Percentiles rank a stretch among this genome's conserved stretches.
Conservation (phyloP, 2,888 invertebrate genomes). For the Panzeria rudis region DNA sequence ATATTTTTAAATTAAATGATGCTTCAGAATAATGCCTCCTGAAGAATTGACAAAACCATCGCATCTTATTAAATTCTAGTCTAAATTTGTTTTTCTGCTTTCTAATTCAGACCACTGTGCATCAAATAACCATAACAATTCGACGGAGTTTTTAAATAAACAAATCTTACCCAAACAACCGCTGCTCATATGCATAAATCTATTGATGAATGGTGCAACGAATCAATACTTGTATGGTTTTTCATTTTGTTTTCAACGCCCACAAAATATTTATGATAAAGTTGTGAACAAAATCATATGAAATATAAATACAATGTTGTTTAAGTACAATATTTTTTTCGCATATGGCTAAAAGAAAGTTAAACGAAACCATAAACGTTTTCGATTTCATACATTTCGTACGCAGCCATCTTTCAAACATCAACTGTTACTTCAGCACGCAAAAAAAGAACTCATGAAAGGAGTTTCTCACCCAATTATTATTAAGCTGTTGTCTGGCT, state of each 20-base stretch:
- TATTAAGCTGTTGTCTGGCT: background rate
- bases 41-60: background rate
- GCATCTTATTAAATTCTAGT: too few relatives aligned
- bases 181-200: conserved; percentile 40
- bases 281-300: conserved; percentile 48
- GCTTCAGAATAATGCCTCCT: too few relatives aligned
- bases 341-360: conserved; percentile 59
- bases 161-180: conserved; percentile 13
- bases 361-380: conserved; percentile 54
- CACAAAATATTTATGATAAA: conserved; percentile 46
- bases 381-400: conserved; percentile 44
- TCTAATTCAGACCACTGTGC: conserved; percentile 4
- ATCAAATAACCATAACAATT: background rate
- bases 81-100: background rate
- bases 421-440: conserved; percentile 58
- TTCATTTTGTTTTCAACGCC: conserved; percentile 55
- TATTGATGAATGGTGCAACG: conserved; percentile 47
- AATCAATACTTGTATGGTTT: conserved; percentile 18
- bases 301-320: conserved; percentile 7
- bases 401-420: conserved; percentile 57
- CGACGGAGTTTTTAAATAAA: background rate
- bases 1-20: too few relatives aligned
- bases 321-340: background rate
- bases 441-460: conserved; percentile 47
- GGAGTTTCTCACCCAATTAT: conserved; percentile 60